Evolutionary conservation across 1,140 invertebrate genomes (phyloP), one percentile per base, ranked within the genome.

Genomic region (Drosophila bocki): DNA sequence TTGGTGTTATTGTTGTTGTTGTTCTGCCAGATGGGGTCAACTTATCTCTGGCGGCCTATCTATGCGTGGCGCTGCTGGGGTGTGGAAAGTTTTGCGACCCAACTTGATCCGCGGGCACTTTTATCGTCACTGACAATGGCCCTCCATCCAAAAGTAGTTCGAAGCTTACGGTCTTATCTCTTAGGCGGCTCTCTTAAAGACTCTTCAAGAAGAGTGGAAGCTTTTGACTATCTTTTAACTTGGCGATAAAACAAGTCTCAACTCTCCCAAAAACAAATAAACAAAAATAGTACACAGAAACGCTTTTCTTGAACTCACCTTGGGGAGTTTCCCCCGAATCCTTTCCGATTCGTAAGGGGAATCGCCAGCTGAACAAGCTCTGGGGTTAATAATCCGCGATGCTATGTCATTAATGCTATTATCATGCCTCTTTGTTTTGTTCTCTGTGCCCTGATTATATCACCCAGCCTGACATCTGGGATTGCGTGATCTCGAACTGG

Each of bases 301-400:
- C 37, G 57, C 57, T 71, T 19, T 47, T 32, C 17, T 19, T 50
- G 7, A 1, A 9, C 29, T 71, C 45, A 72, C 69, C 67, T 72
- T 72, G 39, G 77, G 67, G 64, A 77, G 15, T 68, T 83, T 63
- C 82, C 67, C 8, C 77, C 22, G 65, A 51, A 71, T 72, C 69
- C 69, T 72, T 72, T 72, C 69, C n/a, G 35, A 35, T 70, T 58
- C 32, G 13, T 22, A 47, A 33, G 35, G 65, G 26, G 48, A 71
- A 48, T 67, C 13, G 32, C 57, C 32, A 29, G 51, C 15, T 35
- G 5, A 9, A 12, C 67, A 50, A 50, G 51, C 8, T 61, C 29
- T 17, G 41, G 50, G 63, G 50, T 35, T 69, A 57, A 54, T 71
- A 67, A 71, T 56, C 48, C 50, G 11, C 48, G 42, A 41, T 41